Conservation (phyloP, 2,797 vertebrate species). For the Cirrhinus molitorella region DNA sequence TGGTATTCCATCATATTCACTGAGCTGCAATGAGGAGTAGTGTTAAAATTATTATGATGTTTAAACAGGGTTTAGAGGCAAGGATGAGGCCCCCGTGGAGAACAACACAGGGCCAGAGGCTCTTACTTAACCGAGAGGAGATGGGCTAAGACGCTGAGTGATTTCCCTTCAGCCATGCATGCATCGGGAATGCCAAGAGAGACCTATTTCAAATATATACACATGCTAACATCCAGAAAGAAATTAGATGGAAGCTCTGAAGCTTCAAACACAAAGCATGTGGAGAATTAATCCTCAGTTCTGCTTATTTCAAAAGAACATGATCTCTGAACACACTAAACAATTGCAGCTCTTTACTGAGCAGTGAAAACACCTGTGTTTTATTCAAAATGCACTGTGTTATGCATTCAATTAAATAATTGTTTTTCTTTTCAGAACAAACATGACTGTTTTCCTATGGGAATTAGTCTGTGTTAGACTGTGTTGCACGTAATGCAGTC, state of each 20-base stretch:
- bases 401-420: neutral
- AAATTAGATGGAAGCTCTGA: constrained; percentile 2
- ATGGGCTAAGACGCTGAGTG: constrained; percentile 8
- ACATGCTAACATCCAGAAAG: constrained; percentile 4
- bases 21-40: constrained; percentile 33
- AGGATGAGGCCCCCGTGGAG: constrained; percentile 19
- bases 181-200: constrained; percentile 37
- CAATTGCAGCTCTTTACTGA: neutral
- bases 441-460: neutral
- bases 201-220: constrained; percentile 18
- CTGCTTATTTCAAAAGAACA: constrained; percentile 1
- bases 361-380: neutral
- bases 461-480: neutral
- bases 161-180: constrained; percentile 34
- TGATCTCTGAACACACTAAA: neutral
- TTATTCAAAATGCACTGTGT: neutral
- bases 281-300: neutral
- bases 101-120: constrained; percentile 13
- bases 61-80: constrained; percentile 53
- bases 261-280: neutral
- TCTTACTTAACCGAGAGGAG: constrained; percentile 20
- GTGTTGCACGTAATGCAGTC: neutral
- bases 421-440: neutral
- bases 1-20: constrained; percentile 27
- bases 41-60: constrained; percentile 50